Evolutionary conservation across 2,797 vertebrate species (phyloP), one percentile per base, ranked within the genome.

Genomic region (Lycodopsis pacificus): DNA sequence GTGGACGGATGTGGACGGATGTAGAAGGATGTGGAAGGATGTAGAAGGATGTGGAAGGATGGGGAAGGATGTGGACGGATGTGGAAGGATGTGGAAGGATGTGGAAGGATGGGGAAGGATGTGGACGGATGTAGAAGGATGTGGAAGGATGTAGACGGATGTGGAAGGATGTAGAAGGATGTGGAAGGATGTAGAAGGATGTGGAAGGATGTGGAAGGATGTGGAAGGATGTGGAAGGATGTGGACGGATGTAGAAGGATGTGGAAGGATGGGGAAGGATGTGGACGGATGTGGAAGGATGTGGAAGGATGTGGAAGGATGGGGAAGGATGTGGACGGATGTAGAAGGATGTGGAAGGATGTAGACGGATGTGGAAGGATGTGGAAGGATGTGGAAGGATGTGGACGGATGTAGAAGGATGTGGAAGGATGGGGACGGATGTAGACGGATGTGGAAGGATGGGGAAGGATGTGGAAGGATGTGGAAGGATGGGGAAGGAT

Each of bases 11-110:
- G 34, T 63, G 61, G 25, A 25, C 2, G 25, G 25, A 25, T 40
- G 11, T 4, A 4, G 76, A 65, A 53, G 27, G 71, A 77, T 70
- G 34, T 63, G 65, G 25, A 25, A 25, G 25, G 25, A 25, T 40
- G 11, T 4, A 1, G 76, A 65, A 53, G 27, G 71, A 77, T 70
- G 34, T 63, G 61, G 25, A 25, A 25, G 25, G 25, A 25, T 40
- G 11, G 1, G 1, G 76, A 65, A 53, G 27, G 71, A 77, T 70
- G 34, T 63, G 61, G 25, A 25, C 2, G 25, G 25, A 25, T 40
- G 11, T 4, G 1, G 76, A 65, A 53, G 27, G 71, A 77, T 70
- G 34, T 63, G 65, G 25, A 25, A 25, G 25, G 25, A 25, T 40
- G 11, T 4, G 0, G 76, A 65, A 53, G 27, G 71, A 77, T 70